A percentile compares a stretch with the other conserved stretches of the same genome.
These are phyloP conservation scores for Rhinatrema bivittatum DNA, from an alignment of 2,797 vertebrate genomes.

Conservation along the genomic window DNA sequence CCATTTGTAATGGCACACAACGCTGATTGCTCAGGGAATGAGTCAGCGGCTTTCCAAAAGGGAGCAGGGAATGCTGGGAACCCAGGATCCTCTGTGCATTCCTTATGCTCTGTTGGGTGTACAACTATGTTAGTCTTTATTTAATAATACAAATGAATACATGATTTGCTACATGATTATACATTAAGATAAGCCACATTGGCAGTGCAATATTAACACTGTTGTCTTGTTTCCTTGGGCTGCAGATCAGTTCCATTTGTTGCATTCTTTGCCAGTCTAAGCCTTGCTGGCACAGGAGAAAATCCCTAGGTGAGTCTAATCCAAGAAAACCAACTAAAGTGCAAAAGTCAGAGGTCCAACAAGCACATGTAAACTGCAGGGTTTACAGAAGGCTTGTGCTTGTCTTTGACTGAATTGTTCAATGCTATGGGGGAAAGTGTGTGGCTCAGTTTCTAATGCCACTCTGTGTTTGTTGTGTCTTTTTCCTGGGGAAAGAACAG, in stretches of 20 bases:
- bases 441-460: background rate
- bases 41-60: constrained; percentile 66
- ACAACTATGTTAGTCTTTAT: constrained; percentile 20
- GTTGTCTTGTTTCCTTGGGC: background rate
- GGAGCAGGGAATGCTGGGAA: constrained; percentile 38
- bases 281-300: background rate
- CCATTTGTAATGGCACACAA: constrained; percentile 85
- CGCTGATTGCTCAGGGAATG: constrained; percentile 72
- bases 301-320: background rate
- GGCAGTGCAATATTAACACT: constrained; percentile 6
- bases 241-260: fast-evolving
- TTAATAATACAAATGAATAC: constrained; percentile 42
- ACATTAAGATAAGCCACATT: constrained; percentile 14
- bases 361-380: background rate
- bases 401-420: constrained; percentile 10
- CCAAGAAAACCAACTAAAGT: background rate
- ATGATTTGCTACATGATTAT: constrained; percentile 29
- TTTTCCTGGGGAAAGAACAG: constrained; percentile 8
- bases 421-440: background rate
- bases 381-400: constrained; percentile 16
- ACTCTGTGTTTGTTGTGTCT: background rate
- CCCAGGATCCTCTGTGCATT: constrained; percentile 42
- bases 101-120: constrained; percentile 25
- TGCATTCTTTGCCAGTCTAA: background rate
- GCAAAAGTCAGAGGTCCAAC: constrained; percentile 4